These are phyloP conservation scores for Piezodorus guildinii DNA, from an alignment of 1,140 invertebrate genomes.

Conservation along the genomic window DNA sequence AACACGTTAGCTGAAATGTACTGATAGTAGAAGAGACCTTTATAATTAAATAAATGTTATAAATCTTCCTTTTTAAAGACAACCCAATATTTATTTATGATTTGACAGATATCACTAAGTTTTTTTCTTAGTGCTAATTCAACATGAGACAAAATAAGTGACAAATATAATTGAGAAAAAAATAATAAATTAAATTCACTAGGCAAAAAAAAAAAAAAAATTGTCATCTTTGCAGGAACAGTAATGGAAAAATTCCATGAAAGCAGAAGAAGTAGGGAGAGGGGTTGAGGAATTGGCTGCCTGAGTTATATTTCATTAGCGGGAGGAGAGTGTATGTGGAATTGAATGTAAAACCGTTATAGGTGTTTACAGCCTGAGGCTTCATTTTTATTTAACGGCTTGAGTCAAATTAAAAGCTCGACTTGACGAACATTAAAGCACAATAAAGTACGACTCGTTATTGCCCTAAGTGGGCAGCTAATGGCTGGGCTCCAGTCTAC, in stretches of 20 bases:
- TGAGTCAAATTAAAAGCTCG: slow-evolving; percentile 2
- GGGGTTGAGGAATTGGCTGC: too few species aligned
- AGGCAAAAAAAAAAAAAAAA: background rate
- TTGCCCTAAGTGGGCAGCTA: background rate
- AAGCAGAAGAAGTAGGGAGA: background rate
- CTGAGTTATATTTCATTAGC: slow-evolving; percentile 1
- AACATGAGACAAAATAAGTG: too few species aligned
- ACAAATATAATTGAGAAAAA: background rate
- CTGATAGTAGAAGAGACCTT: too few species aligned
- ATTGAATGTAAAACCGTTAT: slow-evolving; percentile 6
- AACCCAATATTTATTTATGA: too few species aligned
- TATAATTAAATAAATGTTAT: too few species aligned
- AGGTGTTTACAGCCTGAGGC: background rate
- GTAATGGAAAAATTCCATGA: slow-evolving; percentile 1
- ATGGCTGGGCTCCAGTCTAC: background rate
- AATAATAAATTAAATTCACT: background rate
- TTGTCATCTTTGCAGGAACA: background rate
- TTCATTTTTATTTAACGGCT: slow-evolving; percentile 9
- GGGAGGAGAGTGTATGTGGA: background rate
- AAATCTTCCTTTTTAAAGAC: too few species aligned
- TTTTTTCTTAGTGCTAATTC: too few species aligned
- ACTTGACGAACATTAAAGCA: background rate
- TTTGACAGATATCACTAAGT: too few species aligned
- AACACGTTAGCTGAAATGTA: too few species aligned
- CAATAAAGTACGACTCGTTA: slow-evolving; percentile 7